Conservation (phyloP, 2,113 vertebrate genomes). For the Pangasianodon gigas region DNA sequence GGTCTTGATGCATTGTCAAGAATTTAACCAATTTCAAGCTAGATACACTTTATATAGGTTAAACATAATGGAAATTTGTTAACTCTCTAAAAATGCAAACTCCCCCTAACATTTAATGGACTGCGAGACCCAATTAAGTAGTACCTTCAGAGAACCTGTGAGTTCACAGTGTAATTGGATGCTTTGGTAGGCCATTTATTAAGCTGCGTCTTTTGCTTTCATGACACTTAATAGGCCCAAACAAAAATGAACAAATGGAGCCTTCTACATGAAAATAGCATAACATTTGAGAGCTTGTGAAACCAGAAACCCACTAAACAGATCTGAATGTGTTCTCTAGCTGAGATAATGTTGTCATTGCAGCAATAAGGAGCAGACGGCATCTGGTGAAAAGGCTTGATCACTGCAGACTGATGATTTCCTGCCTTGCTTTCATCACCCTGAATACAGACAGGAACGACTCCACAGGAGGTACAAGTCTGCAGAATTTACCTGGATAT, state of each 20-base stretch:
- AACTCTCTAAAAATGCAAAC: neutral
- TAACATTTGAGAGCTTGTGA: neutral
- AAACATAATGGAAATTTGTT: neutral
- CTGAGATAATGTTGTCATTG: neutral
- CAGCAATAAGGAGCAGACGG: neutral
- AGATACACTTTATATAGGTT: neutral
- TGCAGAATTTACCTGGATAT: neutral
- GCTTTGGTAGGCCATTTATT: neutral
- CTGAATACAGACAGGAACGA: constrained; percentile 7
- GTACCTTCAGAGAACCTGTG: too few species aligned
- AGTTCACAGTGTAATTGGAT: neutral
- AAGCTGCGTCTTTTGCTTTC: neutral
- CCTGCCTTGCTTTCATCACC: constrained; percentile 20
- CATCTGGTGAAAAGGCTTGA: constrained; percentile 30
- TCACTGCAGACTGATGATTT: constrained; percentile 6
- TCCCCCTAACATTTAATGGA: neutral
- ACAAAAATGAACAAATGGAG: neutral
- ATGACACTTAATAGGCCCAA: neutral
- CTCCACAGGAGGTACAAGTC: neutral
- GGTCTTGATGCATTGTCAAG: neutral
- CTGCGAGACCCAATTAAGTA: neutral
- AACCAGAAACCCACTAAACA: neutral
- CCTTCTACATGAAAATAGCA: neutral
- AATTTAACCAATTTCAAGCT: neutral
- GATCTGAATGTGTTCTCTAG: neutral